Evolutionary conservation across 2,113 vertebrate genomes (phyloP), one percentile per base, ranked within the genome.

Genomic region (Octodon degus): DNA sequence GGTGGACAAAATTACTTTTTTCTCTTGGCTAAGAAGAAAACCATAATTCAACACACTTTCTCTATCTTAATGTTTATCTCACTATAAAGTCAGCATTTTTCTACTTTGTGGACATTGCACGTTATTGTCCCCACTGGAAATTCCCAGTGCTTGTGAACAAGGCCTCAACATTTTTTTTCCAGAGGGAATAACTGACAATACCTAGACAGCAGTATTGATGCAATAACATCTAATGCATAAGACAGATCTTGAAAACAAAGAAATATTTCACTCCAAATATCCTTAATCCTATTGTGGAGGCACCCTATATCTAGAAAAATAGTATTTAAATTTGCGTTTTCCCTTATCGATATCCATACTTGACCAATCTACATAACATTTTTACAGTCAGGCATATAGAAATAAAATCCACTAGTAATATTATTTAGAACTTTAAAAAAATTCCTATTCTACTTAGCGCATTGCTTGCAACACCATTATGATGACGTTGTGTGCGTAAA

Each of bases 281-380:
- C 53, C 55, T 9, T 55, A 70, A n/a, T 63, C 27, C 58, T 43
- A 24, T 60, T 43, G 4, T 53, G 89, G 34, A 86, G 32, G 92
- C 70, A 30, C 30, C 74, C 10, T 79, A 20, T 43, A 80, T 74
- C 16, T 94, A 93, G 83, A 94, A 30, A 53, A 93, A 80, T 60
- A 60, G 32, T 40, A 76, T 90, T 92, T 93, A 74, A 43, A 65
- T 92, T 92, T 90, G 4, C 83, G 55, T 55, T 94, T 93, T 90
- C 53, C 58, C 32, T 87, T 55, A 22, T 67, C 53, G 68, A 4
- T 85, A 80, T 79, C 84, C 27, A 65, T 86, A 20, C 24, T 87
- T 94, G 53, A 53, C 67, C 58, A 90, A 60, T 43, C 1, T 5
- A 11, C 60, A n/a, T 83, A 86, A 55, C 80, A 43, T 63, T 82